Evolutionary conservation across 23 tunicate genomes (phyloP), one percentile per base, ranked within the genome.

Genomic region (Styela plicata): DNA sequence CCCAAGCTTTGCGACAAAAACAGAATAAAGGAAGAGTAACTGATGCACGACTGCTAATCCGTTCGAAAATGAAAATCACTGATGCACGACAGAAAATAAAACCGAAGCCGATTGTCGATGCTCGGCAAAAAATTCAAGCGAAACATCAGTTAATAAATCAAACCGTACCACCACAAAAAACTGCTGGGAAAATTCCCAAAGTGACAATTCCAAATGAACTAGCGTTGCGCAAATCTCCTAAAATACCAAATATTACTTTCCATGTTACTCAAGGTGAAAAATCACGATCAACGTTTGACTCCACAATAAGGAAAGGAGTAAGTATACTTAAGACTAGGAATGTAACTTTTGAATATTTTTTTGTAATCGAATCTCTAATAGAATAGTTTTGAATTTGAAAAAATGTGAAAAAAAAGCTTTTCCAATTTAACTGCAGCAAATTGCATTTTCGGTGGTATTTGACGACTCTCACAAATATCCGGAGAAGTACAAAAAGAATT

Each of bases 141-240:
- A 71, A 71, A 71, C 34, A 34, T 3, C 24, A 17, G 10, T 68
- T 68, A 24, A 68, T 13, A 23, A 26, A 33, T 28, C 24, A 33
- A 30, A 17, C 34, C 3, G 10, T 7, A 7, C 57, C 57, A 5
- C 57, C 57, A 44, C 24, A 26, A 28, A 27, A 30, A 32, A 3
- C 35, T 22, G 77, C 16, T 17, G 77, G 77, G 34, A 29, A 29
- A 32, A 71, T 71, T 19, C 77, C 77, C 24, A 71, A 71, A 71
- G 77, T 71, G 26, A 71, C 77, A 32, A 71, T 71, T 71, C 34
- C 77, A 26, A 71, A 71, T 32, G 77, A 71, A 21, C 34, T 31
- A 28, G 77, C 77, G 3, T 21, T 21, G 34, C 32, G 29, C 5
- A 31, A 21, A 36, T 5, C 37, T 31, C 24, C 3, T 30, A 5